Evolutionary conservation across 2,888 invertebrate species (phyloP).

Genomic region (Eupeodes latifasciatus): DNA sequence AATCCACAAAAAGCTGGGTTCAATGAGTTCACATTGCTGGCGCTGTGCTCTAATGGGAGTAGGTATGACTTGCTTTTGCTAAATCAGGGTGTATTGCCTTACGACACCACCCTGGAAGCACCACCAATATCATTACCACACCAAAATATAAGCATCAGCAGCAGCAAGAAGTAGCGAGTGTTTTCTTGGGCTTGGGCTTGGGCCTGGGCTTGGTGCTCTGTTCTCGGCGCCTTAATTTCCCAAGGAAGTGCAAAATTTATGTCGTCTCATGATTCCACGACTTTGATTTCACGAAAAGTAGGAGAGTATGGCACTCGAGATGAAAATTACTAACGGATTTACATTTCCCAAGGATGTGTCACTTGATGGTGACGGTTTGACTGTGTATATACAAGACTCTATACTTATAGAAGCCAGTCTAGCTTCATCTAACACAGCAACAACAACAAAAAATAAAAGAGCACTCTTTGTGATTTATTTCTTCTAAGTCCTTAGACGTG

Average conservation of each 20-base stretch:
- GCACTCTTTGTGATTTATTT: constrained; percentile 59
- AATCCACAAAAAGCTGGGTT: constrained; percentile 64
- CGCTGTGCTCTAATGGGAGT: not conserved
- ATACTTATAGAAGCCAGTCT: not conserved
- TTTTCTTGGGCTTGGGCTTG: too few species aligned
- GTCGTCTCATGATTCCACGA: constrained; percentile 68
- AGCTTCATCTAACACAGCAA: not conserved
- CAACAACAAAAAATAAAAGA: constrained; percentile 18
- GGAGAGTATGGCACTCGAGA: constrained; percentile 30
- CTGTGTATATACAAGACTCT: not conserved
- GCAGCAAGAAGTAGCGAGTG: not conserved
- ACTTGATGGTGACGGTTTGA: constrained; percentile 6
- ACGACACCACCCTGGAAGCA: constrained; percentile 19
- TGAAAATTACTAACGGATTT: constrained; percentile 53
- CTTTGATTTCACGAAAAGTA: constrained; percentile 61
- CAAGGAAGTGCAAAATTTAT: constrained; percentile 64
- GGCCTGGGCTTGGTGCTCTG: too few species aligned
- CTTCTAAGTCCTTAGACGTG: constrained; percentile 37
- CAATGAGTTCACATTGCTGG: constrained; percentile 57
- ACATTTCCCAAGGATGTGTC: constrained; percentile 41
- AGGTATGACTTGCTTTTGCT: constrained; percentile 12
- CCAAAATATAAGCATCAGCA: not conserved
- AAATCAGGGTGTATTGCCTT: constrained; percentile 12
- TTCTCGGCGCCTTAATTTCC: constrained; percentile 40
- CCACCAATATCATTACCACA: not conserved